Conservation (phyloP, 2,888 invertebrate species). For the Atrina japonica region DNA sequence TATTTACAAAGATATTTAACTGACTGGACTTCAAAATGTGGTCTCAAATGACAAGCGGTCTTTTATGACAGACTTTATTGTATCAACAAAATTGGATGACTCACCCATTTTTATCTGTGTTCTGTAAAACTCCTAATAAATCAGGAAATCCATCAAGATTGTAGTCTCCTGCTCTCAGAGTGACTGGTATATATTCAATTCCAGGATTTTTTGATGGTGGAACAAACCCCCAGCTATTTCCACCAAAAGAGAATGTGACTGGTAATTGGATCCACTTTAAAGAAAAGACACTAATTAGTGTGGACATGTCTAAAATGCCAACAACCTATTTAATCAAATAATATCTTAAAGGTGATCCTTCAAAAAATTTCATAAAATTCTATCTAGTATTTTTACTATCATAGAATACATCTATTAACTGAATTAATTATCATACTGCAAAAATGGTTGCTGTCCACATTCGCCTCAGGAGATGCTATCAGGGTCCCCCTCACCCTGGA, state of each 20-base stretch:
- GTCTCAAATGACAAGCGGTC: too few species aligned
- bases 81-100: conserved; percentile 1
- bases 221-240: conserved; percentile 86
- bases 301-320: not conserved
- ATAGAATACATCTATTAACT: too few species aligned
- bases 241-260: conserved; percentile 49
- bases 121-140: conserved; percentile 87
- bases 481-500: too few species aligned
- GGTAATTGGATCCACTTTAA: conserved; percentile 68
- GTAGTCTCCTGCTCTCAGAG: conserved; percentile 93
- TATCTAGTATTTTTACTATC: too few species aligned
- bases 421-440: too few species aligned
- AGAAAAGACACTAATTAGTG: conserved; percentile 6
- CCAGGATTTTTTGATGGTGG: conserved; percentile 80
- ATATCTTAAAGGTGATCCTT: too few species aligned
- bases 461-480: too few species aligned
- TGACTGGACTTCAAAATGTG: too few species aligned
- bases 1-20: too few species aligned
- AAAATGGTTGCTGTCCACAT: too few species aligned
- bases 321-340: too few species aligned
- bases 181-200: conserved; percentile 78
- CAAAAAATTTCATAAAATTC: too few species aligned
- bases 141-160: conserved; percentile 98
- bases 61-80: not conserved
- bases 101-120: conserved; percentile 39